Evolutionary conservation across 2,888 invertebrate genomes (phyloP), one percentile per base, ranked within the genome.

Genomic region (Plagodis pulveraria): DNA sequence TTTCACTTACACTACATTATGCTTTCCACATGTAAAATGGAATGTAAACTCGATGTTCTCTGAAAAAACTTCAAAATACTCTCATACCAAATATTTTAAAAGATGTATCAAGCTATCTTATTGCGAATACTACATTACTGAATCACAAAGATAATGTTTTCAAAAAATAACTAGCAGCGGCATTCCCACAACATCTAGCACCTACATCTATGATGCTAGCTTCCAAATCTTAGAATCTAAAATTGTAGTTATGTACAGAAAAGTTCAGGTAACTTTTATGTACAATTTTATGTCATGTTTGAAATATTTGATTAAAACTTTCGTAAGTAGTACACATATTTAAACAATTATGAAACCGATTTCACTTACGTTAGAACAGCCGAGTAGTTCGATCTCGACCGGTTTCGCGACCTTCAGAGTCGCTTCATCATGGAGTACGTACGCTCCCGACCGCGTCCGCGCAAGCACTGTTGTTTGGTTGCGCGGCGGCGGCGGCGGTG

Each of bases 261-360:
- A 83, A 85, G 81, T 81, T 86, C 86, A 86, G 88, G 87, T 87
- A 86, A 86, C 84, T 83, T 87, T 84, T 87, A 87, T 90, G 87
- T 89, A 89, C 88, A 83, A 79, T 76, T 61, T 35, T 45, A 50
- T 54, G 49, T 57, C 56, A 12, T 44, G 48, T 58, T 56, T 22
- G 49, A 42, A 61, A 63, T 57, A 54, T 53, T n/a, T n/a, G n/a
- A n/a, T n/a, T n/a, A n/a, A n/a, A n/a, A n/a, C n/a, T n/a, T n/a
- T n/a, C n/a, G n/a, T n/a, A n/a, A n/a, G n/a, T n/a, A n/a, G n/a
- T n/a, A n/a, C n/a, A n/a, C n/a, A n/a, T n/a, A n/a, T n/a, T n/a
- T n/a, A n/a, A n/a, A n/a, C n/a, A n/a, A n/a, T n/a, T n/a, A n/a
- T n/a, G n/a, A n/a, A n/a, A n/a, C n/a, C n/a, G n/a, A n/a, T n/a